Conservation (phyloP, 2,797 vertebrate species). For the Cottoperca gobio region DNA sequence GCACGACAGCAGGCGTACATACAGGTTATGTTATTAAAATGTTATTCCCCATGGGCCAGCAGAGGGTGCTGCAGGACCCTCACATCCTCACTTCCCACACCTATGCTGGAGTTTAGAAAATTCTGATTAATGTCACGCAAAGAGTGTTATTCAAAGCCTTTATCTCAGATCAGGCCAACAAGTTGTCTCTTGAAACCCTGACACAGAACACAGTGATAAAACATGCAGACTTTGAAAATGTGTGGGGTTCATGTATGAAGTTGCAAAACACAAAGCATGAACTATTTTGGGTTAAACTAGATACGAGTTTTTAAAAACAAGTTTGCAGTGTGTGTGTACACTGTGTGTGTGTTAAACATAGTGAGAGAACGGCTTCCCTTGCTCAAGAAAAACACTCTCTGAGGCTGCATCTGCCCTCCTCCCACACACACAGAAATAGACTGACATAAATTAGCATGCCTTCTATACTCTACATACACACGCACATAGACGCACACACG, state of each 20-base stretch:
- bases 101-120: background rate
- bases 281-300: background rate
- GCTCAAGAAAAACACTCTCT: slow-evolving; percentile 21
- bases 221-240: background rate
- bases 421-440: slow-evolving; percentile 48
- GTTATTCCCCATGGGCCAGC: background rate
- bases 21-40: background rate
- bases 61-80: background rate
- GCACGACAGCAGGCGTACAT: background rate
- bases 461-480: slow-evolving; percentile 23
- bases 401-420: slow-evolving; percentile 32
- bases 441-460: slow-evolving; percentile 35
- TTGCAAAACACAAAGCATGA: background rate
- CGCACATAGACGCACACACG: background rate
- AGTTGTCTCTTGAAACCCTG: background rate
- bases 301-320: background rate
- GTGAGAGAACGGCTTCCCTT: slow-evolving; percentile 16
- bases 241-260: background rate
- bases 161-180: background rate
- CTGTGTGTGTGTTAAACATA: background rate
- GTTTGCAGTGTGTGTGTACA: background rate
- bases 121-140: background rate
- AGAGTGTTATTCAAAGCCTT: background rate
- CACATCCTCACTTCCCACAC: background rate
- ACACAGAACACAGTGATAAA: background rate